phyloP scores from a whole-genome alignment of 23 tunicate genomes.

The Diplosoma virens region DNA sequence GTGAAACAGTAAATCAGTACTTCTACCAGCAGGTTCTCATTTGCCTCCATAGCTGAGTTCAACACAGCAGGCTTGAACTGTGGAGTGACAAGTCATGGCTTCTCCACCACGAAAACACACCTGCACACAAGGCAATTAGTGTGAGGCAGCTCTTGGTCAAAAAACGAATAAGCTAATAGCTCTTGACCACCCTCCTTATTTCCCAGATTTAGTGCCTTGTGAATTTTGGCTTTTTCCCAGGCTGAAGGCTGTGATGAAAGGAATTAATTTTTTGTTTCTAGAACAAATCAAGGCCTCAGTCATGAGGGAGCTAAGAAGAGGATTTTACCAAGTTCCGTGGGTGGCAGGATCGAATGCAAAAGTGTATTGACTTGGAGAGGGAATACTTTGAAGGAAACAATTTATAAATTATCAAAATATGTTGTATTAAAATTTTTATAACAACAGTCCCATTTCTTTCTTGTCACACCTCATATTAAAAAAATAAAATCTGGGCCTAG shows the following conservation, averaged over 20 bases:
- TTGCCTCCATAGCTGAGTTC: constrained; percentile 1
- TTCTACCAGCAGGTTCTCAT: constrained; percentile 7
- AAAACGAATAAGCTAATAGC: constrained; percentile 2
- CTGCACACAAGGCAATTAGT: neutral
- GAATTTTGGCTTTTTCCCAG: constrained; percentile 14
- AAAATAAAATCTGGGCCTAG: no score
- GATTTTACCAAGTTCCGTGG: constrained; percentile 6
- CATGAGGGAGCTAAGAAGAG: constrained; percentile 6
- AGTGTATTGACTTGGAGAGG: constrained; percentile 13
- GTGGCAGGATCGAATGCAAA: constrained; percentile 22
- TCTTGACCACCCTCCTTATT: constrained; percentile 7
- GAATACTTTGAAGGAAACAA: neutral
- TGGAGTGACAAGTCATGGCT: neutral
- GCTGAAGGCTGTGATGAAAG: constrained; percentile 2
- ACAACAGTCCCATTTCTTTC: constrained; percentile 12
- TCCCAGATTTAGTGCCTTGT: constrained; percentile 1
- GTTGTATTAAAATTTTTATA: neutral
- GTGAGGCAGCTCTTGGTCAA: constrained; percentile 22
- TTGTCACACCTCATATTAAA: constrained; percentile 19
- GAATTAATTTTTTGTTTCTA: constrained; percentile 6
- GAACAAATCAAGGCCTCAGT: constrained; percentile 13
- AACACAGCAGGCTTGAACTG: neutral
- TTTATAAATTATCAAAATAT: neutral
- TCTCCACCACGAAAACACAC: constrained; percentile 12
- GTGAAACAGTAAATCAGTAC: constrained; percentile 7